Conservation (phyloP, 1,140 invertebrate genomes). For the Octopus bimaculoides region DNA sequence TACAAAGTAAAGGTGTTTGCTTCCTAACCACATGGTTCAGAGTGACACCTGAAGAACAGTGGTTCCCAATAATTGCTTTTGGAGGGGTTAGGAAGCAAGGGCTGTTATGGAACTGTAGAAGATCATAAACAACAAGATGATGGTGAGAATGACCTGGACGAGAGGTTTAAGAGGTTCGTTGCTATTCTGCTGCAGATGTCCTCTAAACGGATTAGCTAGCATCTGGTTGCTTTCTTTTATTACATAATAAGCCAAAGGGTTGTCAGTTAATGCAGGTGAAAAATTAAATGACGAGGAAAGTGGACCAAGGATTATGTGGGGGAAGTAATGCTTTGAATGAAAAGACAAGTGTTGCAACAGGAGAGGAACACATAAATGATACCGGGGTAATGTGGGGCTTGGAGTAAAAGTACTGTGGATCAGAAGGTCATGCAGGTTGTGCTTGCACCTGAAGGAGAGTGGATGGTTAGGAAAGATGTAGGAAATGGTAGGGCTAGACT, state of each 20-base stretch:
- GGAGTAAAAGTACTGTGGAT: slow-evolving; percentile 5
- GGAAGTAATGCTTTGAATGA: background rate
- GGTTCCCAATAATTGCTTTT: too few species aligned
- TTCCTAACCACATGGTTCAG: too few species aligned
- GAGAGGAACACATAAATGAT: slow-evolving; percentile 10
- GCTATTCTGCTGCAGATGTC: too few species aligned
- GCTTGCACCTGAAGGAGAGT: slow-evolving; percentile 11
- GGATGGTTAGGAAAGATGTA: too few species aligned
- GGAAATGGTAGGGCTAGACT: slow-evolving; percentile 18
- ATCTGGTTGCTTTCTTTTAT: slow-evolving; percentile 2
- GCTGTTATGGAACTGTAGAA: too few species aligned
- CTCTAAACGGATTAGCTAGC: too few species aligned
- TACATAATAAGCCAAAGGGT: background rate
- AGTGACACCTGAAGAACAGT: too few species aligned
- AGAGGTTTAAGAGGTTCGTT: too few species aligned
- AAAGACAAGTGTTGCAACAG: background rate
- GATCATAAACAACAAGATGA: too few species aligned
- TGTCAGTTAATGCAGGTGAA: slow-evolving; percentile 15
- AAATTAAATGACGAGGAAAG: slow-evolving; percentile 14
- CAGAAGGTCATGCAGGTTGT: slow-evolving; percentile 16
- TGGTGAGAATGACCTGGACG: too few species aligned
- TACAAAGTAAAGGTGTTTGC: too few species aligned
- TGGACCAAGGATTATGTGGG: background rate
- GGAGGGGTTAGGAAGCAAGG: too few species aligned
- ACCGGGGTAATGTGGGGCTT: slow-evolving; percentile 12